Evolutionary conservation across 2,888 invertebrate genomes (phyloP).

Genomic region (Parthenolecanium corni): DNA sequence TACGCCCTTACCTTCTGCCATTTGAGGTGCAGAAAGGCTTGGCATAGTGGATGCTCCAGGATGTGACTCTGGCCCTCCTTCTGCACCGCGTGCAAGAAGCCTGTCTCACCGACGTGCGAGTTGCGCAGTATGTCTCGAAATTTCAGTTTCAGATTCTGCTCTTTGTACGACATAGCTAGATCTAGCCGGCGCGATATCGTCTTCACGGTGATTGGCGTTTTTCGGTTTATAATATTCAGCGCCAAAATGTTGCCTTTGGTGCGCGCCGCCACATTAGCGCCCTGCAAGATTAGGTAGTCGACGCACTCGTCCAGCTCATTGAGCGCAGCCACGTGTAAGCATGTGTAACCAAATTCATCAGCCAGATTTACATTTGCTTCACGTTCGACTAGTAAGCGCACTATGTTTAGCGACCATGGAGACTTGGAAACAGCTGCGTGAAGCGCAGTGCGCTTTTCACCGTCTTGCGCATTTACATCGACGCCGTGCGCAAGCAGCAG

Average conservation of each 20-base stretch:
- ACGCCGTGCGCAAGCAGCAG: constrained; percentile 61
- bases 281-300: constrained; percentile 68
- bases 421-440: constrained; percentile 71
- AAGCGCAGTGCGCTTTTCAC: constrained; percentile 66
- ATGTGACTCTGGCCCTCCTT: constrained; percentile 82
- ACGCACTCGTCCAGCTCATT: constrained; percentile 76
- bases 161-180: constrained; percentile 47
- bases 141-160: constrained; percentile 19
- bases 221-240: constrained; percentile 69
- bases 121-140: constrained; percentile 18
- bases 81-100: constrained; percentile 73
- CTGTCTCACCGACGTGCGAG: constrained; percentile 53
- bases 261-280: constrained; percentile 74
- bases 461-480: constrained; percentile 67
- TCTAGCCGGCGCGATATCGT: constrained; percentile 73
- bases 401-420: background rate
- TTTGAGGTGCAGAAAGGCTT: constrained; percentile 74
- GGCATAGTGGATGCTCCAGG: constrained; percentile 71
- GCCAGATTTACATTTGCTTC: constrained; percentile 11
- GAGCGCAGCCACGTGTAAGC: constrained; percentile 70
- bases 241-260: constrained; percentile 79
- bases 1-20: constrained; percentile 85
- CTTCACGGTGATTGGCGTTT: constrained; percentile 72
- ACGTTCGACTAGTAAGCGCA: constrained; percentile 9
- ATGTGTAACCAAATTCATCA: constrained; percentile 23